These are phyloP conservation scores for Alitta virens DNA, from an alignment of 2,888 invertebrate genomes.

Conservation along the genomic window DNA sequence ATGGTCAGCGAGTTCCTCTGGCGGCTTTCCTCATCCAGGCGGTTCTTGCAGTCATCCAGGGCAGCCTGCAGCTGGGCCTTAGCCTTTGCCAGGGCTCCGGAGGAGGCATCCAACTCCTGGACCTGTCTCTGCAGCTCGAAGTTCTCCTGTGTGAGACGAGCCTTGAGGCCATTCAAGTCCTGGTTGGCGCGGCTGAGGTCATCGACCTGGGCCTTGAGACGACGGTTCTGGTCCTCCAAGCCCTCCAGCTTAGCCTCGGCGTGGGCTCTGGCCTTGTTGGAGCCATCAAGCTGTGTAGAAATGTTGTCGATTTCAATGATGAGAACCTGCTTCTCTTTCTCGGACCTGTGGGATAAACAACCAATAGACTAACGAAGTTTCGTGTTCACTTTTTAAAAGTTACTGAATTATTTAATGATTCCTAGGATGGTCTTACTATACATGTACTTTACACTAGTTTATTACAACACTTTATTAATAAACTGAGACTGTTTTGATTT, in stretches of 20 bases:
- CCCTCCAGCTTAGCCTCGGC: slow-evolving; percentile 72
- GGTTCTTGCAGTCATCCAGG: slow-evolving; percentile 52
- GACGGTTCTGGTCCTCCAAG: slow-evolving; percentile 66
- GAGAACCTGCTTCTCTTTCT: slow-evolving; percentile 98
- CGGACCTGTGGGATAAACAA: slow-evolving; percentile 68
- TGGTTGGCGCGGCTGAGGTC: slow-evolving; percentile 85
- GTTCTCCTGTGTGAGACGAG: slow-evolving; percentile 80
- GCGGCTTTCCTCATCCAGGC: slow-evolving; percentile 52
- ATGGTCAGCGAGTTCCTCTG: slow-evolving; percentile 51
- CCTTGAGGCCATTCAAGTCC: slow-evolving; percentile 64
- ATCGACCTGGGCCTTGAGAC: slow-evolving; percentile 64
- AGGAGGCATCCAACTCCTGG: slow-evolving; percentile 89
- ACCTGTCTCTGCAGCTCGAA: slow-evolving; percentile 67
- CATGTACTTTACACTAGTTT: too few relatives aligned
- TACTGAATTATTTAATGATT: too few relatives aligned
- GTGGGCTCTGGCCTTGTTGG: slow-evolving; percentile 81
- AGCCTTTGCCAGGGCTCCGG: slow-evolving; percentile 94
- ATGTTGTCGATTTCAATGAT: slow-evolving; percentile 98
- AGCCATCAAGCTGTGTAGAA: slow-evolving; percentile 88
- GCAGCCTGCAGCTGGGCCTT: slow-evolving; percentile 56
- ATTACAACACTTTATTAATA: too few relatives aligned
- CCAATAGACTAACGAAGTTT: too few relatives aligned
- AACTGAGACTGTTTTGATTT: too few relatives aligned
- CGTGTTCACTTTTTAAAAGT: too few relatives aligned
- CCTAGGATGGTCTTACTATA: too few relatives aligned